A percentile compares a stretch with the other conserved stretches of the same genome.
phyloP scores from a whole-genome alignment of 2,888 invertebrate species.

The Nomada fucata region DNA sequence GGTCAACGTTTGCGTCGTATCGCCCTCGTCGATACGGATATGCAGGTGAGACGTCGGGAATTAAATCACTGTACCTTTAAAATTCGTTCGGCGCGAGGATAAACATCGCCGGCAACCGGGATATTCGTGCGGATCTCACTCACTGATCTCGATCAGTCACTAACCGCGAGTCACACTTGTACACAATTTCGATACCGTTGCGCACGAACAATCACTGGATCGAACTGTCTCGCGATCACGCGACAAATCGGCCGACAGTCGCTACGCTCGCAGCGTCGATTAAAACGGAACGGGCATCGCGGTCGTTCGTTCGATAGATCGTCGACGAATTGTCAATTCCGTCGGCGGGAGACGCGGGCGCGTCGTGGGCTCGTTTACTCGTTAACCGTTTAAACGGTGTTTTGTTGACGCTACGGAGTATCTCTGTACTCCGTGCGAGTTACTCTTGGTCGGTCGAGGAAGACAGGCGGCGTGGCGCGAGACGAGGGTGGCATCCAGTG shows the following conservation, averaged over 20 bases:
- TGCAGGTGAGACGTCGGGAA: too few relatives aligned
- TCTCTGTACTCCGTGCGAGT: conserved; percentile 33
- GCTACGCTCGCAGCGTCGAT: background rate
- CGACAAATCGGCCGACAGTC: background rate
- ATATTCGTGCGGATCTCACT: conserved; percentile 17
- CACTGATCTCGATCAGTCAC: conserved; percentile 47
- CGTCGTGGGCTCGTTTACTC: conserved; percentile 26
- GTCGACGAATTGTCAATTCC: conserved; percentile 36
- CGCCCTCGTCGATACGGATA: too few relatives aligned
- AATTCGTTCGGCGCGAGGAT: too few relatives aligned
- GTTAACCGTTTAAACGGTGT: conserved; percentile 40
- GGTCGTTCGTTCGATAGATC: conserved; percentile 24
- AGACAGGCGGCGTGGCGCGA: conserved; percentile 54
- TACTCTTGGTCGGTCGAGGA: conserved; percentile 37
- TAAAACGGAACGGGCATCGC: background rate
- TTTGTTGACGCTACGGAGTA: conserved; percentile 60
- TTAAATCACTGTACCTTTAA: background rate
- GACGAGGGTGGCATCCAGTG: conserved; percentile 67
- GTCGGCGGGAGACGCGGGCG: conserved; percentile 31
- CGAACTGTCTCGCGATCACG: background rate
- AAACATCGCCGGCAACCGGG: too few relatives aligned
- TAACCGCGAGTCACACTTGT: background rate
- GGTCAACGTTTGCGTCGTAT: too few relatives aligned
- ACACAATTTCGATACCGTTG: background rate
- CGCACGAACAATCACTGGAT: background rate